Evolutionary conservation across 2,797 vertebrate genomes (phyloP).

Genomic region (Leptoclinus maculatus): DNA sequence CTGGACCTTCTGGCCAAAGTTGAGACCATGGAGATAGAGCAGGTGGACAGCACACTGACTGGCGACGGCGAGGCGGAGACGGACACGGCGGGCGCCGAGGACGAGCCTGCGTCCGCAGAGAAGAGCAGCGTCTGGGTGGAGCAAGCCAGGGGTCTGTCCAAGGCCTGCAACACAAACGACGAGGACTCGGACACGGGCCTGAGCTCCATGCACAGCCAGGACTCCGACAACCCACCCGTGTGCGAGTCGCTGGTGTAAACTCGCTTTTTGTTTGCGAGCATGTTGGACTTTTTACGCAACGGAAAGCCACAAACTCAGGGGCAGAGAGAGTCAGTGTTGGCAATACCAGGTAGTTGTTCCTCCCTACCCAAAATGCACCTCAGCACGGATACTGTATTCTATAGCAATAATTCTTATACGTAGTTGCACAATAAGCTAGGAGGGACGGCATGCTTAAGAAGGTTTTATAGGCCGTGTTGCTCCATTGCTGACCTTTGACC

Average conservation of each 20-base stretch:
- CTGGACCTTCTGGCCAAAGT: constrained; percentile 88
- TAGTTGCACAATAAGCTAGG: constrained; percentile 69
- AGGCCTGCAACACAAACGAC: constrained; percentile 87
- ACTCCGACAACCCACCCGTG: constrained; percentile 92
- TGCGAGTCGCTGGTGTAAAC: constrained; percentile 94
- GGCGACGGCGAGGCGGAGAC: constrained; percentile 34
- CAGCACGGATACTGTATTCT: constrained; percentile 47
- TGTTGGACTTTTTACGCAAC: constrained; percentile 46
- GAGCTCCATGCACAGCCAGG: constrained; percentile 99
- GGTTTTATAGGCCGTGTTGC: constrained; percentile 11
- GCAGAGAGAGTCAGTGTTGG: constrained; percentile 63
- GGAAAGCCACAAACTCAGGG: constrained; percentile 68
- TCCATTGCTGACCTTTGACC: constrained; percentile 54
- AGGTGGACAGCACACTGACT: constrained; percentile 13
- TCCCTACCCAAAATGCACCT: constrained; percentile 57
- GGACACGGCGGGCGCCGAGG: constrained; percentile 9
- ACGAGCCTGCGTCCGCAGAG: constrained; percentile 53
- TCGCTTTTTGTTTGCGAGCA: constrained; percentile 9
- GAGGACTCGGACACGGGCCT: constrained; percentile 98
- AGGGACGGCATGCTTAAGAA: constrained; percentile 30
- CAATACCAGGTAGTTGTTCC: constrained; percentile 27
- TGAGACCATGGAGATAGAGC: constrained; percentile 81
- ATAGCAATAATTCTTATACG: constrained; percentile 65
- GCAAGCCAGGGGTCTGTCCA: constrained; percentile 85
- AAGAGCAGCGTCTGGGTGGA: constrained; percentile 85